phyloP scores from a whole-genome alignment of 1,140 invertebrate genomes.

The Magallana ariakensis region DNA sequence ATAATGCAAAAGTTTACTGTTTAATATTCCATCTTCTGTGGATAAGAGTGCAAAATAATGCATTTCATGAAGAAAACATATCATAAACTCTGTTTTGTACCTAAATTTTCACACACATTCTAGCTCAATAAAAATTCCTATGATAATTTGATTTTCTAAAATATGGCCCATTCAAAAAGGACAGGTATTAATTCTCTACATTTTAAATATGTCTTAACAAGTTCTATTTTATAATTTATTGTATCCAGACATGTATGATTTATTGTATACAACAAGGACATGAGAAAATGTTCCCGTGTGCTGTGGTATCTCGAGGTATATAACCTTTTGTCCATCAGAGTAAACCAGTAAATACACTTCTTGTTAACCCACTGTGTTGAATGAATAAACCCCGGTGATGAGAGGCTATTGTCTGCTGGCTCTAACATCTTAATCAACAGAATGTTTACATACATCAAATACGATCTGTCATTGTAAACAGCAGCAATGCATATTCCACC shows the following conservation, averaged over 20 bases:
- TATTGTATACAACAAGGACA: background rate
- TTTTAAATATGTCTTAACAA: background rate
- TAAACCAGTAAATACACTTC: background rate
- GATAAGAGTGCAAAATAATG: too few relatives aligned
- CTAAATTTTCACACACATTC: too few relatives aligned
- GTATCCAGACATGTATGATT: background rate
- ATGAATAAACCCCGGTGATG: conserved; percentile 5
- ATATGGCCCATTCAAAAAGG: too few relatives aligned
- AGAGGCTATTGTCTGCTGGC: conserved; percentile 16
- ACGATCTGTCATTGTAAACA: conserved; percentile 4
- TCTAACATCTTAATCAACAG: conserved; percentile 34
- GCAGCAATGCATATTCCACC: conserved; percentile 35
- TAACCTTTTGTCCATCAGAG: background rate
- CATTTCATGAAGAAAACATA: too few relatives aligned
- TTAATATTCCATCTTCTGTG: too few relatives aligned
- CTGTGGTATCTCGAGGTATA: background rate
- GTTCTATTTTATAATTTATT: conserved; percentile 1
- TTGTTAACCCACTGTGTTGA: conserved; percentile 28
- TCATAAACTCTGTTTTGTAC: too few relatives aligned
- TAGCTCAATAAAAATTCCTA: too few relatives aligned
- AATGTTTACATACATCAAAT: conserved; percentile 37
- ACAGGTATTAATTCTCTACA: background rate
- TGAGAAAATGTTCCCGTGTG: background rate
- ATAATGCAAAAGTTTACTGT: too few relatives aligned
- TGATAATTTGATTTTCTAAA: too few relatives aligned